phyloP scores from a whole-genome alignment of 1,140 invertebrate species.

The Solenopsis fugax region DNA sequence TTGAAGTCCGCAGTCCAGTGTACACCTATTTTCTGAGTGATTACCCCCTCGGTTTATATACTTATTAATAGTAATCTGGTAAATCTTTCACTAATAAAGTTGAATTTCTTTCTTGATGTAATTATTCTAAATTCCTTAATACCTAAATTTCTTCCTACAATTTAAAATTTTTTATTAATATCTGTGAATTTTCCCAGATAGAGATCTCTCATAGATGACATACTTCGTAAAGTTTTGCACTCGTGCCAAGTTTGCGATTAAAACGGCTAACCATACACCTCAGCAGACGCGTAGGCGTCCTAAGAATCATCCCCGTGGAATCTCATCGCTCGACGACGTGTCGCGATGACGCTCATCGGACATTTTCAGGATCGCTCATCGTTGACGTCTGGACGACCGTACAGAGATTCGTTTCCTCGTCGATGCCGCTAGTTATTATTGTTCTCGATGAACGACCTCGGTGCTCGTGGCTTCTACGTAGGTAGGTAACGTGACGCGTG shows the following conservation, averaged over 20 bases:
- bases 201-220: background rate
- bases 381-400: slow-evolving; percentile 11
- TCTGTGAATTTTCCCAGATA: background rate
- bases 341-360: slow-evolving; percentile 60
- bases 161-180: background rate
- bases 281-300: background rate
- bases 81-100: background rate
- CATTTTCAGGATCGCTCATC: background rate
- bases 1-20: too few relatives aligned
- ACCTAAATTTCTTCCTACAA: background rate
- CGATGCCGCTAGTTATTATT: slow-evolving; percentile 46
- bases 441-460: slow-evolving; percentile 75
- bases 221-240: background rate
- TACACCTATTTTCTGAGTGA: too few relatives aligned
- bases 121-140: background rate
- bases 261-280: background rate
- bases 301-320: slow-evolving; percentile 32
- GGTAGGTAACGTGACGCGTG: slow-evolving; percentile 79
- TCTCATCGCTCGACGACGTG: background rate
- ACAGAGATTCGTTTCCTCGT: slow-evolving; percentile 35
- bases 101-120: background rate
- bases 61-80: background rate
- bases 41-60: background rate
- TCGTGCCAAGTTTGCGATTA: background rate
- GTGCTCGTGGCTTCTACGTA: slow-evolving; percentile 73